These are phyloP conservation scores for Hirtodrosophila alboralis DNA, from an alignment of 2,888 invertebrate genomes.

Conservation along the genomic window DNA sequence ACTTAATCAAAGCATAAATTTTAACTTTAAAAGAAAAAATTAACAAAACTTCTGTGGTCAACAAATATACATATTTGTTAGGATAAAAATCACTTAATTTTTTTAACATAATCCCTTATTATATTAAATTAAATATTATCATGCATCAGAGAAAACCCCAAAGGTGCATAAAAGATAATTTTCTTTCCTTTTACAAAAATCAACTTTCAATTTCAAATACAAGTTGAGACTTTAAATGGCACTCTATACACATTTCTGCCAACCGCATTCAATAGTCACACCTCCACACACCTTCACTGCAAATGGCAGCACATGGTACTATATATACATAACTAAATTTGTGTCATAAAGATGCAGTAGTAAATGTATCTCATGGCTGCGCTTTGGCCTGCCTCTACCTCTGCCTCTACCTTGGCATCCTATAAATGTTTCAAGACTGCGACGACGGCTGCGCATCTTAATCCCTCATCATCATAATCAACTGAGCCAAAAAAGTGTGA, in stretches of 20 bases:
- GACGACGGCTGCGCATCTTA: constrained; percentile 53
- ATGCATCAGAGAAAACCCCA: no score
- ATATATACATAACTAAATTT: no score
- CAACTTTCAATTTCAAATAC: constrained; percentile 22
- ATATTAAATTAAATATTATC: no score
- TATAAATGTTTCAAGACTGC: constrained; percentile 45
- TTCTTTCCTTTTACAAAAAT: not conserved
- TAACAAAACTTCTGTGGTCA: no score
- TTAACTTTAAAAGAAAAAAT: no score
- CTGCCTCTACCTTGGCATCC: constrained; percentile 8
- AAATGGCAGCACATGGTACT: no score
- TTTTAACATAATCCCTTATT: no score
- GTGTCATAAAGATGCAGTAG: constrained; percentile 58
- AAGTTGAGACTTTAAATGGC: constrained; percentile 23
- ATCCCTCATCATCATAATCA: constrained; percentile 74
- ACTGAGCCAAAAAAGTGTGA: constrained; percentile 67
- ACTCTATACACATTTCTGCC: constrained; percentile 25
- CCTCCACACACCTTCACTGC: constrained; percentile 12
- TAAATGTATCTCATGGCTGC: constrained; percentile 58
- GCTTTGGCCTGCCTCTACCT: no score
- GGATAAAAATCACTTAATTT: no score
- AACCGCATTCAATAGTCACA: constrained; percentile 19
- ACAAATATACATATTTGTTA: no score
- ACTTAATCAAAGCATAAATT: no score
- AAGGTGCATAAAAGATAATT: not conserved